Conservation (phyloP, 2,113 vertebrate genomes). For the Xenus cinereus region DNA sequence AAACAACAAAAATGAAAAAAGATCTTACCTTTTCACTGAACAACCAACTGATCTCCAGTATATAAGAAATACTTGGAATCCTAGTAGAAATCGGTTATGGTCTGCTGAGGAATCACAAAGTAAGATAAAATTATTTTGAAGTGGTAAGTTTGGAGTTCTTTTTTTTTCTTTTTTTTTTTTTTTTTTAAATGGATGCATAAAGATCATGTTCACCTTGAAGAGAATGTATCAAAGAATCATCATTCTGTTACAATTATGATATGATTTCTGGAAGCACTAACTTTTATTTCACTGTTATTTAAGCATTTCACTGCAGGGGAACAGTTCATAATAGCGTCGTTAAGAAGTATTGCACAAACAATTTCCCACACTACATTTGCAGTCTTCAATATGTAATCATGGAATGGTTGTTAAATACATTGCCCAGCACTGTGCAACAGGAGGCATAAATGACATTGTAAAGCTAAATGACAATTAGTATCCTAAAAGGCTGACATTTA, state of each 20-base stretch:
- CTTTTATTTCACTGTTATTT: background rate
- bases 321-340: background rate
- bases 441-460: background rate
- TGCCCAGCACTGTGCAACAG: background rate
- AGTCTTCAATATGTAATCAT: background rate
- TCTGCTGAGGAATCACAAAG: background rate
- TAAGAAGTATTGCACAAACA: background rate
- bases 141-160: background rate
- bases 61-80: background rate
- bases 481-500: background rate
- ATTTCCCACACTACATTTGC: background rate
- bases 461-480: background rate
- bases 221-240: background rate
- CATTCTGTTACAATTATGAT: background rate
- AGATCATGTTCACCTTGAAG: background rate
- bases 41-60: fast-evolving
- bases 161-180: background rate
- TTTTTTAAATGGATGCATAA: background rate
- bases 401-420: background rate
- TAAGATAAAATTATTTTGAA: background rate
- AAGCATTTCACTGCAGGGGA: background rate
- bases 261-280: background rate
- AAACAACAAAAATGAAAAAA: background rate
- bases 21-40: background rate
- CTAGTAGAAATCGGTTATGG: background rate